These are phyloP conservation scores for Eudorcas thomsonii DNA, from an alignment of 2,113 vertebrate species.

Conservation along the genomic window DNA sequence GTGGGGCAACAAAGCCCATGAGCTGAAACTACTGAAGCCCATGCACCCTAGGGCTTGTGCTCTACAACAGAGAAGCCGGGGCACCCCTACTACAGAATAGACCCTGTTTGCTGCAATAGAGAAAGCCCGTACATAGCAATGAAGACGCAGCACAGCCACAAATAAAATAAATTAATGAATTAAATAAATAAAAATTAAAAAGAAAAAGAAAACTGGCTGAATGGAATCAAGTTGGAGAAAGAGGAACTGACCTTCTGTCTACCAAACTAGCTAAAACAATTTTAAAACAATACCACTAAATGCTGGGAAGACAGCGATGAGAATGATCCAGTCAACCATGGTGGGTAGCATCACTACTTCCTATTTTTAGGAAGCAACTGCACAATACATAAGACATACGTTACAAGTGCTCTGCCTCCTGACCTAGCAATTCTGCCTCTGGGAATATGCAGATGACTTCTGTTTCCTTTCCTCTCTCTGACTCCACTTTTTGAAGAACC, in stretches of 20 bases:
- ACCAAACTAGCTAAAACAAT: not conserved
- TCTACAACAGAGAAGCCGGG: not conserved
- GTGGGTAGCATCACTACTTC: not conserved
- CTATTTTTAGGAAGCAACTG: not conserved
- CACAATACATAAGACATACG: not conserved
- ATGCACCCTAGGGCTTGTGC: not conserved
- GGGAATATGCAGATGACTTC: not conserved
- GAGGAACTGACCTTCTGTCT: not conserved
- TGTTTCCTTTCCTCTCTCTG: not conserved
- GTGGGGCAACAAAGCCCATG: not conserved
- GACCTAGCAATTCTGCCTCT: not conserved
- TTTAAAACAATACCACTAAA: not conserved
- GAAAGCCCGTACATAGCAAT: not conserved
- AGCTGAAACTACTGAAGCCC: not conserved
- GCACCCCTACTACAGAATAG: not conserved
- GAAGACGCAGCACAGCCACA: not conserved
- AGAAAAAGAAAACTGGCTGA: not conserved
- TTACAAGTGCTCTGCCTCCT: not conserved
- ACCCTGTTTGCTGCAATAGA: not conserved
- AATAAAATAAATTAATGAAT: not conserved
- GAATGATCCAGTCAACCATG: fast-evolving
- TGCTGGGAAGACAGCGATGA: not conserved
- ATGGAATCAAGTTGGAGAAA: not conserved
- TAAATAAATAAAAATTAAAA: not conserved
- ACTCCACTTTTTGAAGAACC: not conserved